Evolutionary conservation across 2,797 vertebrate species (phyloP), one percentile per base, ranked within the genome.

Genomic region (Discoglossus pictus): DNA sequence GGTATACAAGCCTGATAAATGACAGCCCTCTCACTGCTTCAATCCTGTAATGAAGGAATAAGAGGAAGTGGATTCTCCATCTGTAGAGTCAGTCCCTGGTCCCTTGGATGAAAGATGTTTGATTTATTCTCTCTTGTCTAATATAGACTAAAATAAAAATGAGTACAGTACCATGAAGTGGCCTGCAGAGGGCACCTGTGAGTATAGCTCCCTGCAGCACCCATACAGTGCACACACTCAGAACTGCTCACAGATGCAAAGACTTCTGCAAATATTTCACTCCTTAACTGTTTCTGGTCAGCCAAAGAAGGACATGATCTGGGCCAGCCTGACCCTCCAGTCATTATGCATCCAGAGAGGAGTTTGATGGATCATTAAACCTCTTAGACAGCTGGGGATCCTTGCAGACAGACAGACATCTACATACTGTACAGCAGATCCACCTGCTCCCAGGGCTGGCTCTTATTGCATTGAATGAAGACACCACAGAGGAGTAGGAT

Each of bases 361-460:
- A 61, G 75, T 59, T 47, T 44, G 66, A 20, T 9, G 55, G 55
- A 58, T 46, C 31, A 71, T 55, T 68, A 69, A 70, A 40, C 50
- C 46, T 61, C 55, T 61, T 46, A 24, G 39, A 65, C 60, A 15
- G 36, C 23, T 43, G 21, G 59, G 38, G 25, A 64, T 38, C 51
- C n/a, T 24, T 1, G 11, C 52, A 55, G 34, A 13, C 25, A 51
- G 24, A 15, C 34, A 11, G 21, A 39, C 15, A 15, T 55, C 10
- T 15, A 3, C 24, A 25, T 8, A 23, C 5, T 27, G 12, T 9
- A 36, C 27, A 46, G 39, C 31, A 6, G 59, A 13, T 1, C 48
- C 16, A 40, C 50, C 42, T 44, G 48, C 65, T 24, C 20, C 38
- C 47, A 34, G n/a, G n/a, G 43, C 55, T 25, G 48, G 12, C n/a